Base-by-base conservation (phyloP, 2,113 vertebrate species). In the Campylorhamphus procurvoides region DNA sequence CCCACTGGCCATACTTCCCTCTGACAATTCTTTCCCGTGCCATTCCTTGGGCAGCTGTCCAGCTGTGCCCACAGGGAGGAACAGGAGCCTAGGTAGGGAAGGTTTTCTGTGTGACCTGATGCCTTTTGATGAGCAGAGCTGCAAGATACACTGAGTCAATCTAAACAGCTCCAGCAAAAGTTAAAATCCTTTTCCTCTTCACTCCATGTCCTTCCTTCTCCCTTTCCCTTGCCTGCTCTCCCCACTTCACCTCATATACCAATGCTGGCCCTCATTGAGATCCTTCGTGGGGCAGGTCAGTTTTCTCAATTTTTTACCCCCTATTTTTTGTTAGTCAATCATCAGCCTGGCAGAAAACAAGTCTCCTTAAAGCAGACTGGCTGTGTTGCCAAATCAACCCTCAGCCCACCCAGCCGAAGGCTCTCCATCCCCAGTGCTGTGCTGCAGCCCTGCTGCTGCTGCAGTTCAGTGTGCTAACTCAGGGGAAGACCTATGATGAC, bases 1-100 rank as follows among this genome's bases (percentile, higher is more conserved):
- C 22, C 35, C 29, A 33, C 39, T 19, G 31, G 7, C 22, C 1
- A 0, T 67, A 27, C 23, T 50, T 69, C n/a, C 14, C 6, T 22
- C 11, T 0, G 3, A 24, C 31, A 2, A 0, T 12, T 76, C 37
- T 27, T 60, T 84, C 39, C 37, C 4, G 6, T 46, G 9, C 9
- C 1, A 0, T 25, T 66, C 50, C 40, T 44, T 9, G 22, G 15
- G 14, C n/a, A 72, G 42, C 20, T 3, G 23, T 75, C 6, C 10
- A 20, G 55, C 12, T 1, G 0, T 12, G 31, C 2, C 2, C 1
- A 5, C 18, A 39, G 46, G 25, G 18, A 53, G 9, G 31, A 76
- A 24, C 11, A 14, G 13, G 14, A 59, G 4, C 10, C 8, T 0
- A 23, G 11, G n/a, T 39, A 20, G 10, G 8, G 25, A 74, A 87